Evolutionary conservation across 2,113 vertebrate species (phyloP).

Genomic region (Platichthys stellatus): DNA sequence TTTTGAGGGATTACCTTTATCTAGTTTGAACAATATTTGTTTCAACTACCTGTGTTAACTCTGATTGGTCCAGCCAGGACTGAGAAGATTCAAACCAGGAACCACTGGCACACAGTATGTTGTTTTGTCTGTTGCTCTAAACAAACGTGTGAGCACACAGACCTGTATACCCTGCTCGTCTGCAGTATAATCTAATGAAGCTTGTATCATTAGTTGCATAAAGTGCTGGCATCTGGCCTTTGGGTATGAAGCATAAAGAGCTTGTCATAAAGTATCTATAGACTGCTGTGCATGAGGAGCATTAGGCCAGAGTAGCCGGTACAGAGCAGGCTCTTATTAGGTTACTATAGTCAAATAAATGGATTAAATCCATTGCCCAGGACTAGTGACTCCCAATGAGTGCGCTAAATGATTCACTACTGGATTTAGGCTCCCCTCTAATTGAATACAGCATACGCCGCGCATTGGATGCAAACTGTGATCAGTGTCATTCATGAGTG

Average conservation of each 20-base stretch:
- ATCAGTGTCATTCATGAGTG: constrained; percentile 44
- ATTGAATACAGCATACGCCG: constrained; percentile 49
- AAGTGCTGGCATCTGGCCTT: constrained; percentile 35
- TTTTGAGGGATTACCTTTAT: too few species aligned
- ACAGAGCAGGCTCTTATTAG: constrained; percentile 59
- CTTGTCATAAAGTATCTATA: constrained; percentile 50
- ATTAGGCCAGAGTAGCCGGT: constrained; percentile 47
- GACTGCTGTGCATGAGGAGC: constrained; percentile 51
- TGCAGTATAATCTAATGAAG: constrained; percentile 38
- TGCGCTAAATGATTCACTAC: constrained; percentile 60
- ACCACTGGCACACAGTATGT: background rate
- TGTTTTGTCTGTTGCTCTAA: background rate
- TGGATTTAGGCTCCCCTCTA: constrained; percentile 45
- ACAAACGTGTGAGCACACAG: background rate
- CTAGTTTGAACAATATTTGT: background rate
- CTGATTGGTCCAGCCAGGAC: background rate
- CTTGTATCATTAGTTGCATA: constrained; percentile 23
- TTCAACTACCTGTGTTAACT: background rate
- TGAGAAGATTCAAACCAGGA: background rate
- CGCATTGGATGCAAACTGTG: constrained; percentile 44
- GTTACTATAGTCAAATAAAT: constrained; percentile 72
- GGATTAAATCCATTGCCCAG: constrained; percentile 62
- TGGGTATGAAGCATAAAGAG: constrained; percentile 30
- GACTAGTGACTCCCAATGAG: constrained; percentile 59
- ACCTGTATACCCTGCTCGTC: background rate